Conservation (phyloP, 2,888 invertebrate species). For the Drosophila meridionalis region DNA sequence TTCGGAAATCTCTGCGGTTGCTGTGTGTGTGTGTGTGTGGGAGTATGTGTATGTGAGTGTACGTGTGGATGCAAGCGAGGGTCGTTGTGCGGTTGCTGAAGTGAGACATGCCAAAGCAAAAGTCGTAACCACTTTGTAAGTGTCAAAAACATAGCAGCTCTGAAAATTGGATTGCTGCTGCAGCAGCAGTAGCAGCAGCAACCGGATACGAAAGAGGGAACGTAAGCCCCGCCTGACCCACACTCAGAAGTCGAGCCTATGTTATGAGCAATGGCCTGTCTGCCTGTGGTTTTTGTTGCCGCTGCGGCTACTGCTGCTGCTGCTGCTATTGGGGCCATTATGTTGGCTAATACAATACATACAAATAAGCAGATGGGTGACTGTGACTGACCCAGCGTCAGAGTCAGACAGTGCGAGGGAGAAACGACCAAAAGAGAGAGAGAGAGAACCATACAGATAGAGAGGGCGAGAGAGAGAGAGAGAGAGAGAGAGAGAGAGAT, state of each 20-base stretch:
- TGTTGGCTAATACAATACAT: slow-evolving; percentile 79
- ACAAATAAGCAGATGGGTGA: slow-evolving; percentile 70
- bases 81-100: slow-evolving; percentile 73
- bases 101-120: slow-evolving; percentile 78
- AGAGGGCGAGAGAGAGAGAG: neutral
- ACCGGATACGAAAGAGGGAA: slow-evolving; percentile 64
- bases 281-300: slow-evolving; percentile 28
- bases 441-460: neutral
- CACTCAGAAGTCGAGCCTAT: slow-evolving; percentile 44
- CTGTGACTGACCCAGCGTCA: slow-evolving; percentile 31
- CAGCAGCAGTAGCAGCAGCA: slow-evolving; percentile 39
- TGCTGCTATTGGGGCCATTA: slow-evolving; percentile 61
- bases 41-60: slow-evolving; percentile 12
- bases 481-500: slow-evolving; percentile 9
- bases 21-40: slow-evolving; percentile 16
- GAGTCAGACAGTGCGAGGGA: slow-evolving; percentile 3
- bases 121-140: slow-evolving; percentile 79
- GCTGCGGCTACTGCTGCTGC: slow-evolving; percentile 19
- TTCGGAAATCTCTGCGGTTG: slow-evolving; percentile 65
- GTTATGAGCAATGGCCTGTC: slow-evolving; percentile 67
- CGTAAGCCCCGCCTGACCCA: slow-evolving; percentile 34
- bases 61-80: slow-evolving; percentile 26
- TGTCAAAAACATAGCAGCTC: slow-evolving; percentile 77
- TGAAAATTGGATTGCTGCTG: slow-evolving; percentile 75
- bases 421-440: neutral